phyloP scores from a whole-genome alignment of 2,888 invertebrate species.

The Masnerella sp. region DNA sequence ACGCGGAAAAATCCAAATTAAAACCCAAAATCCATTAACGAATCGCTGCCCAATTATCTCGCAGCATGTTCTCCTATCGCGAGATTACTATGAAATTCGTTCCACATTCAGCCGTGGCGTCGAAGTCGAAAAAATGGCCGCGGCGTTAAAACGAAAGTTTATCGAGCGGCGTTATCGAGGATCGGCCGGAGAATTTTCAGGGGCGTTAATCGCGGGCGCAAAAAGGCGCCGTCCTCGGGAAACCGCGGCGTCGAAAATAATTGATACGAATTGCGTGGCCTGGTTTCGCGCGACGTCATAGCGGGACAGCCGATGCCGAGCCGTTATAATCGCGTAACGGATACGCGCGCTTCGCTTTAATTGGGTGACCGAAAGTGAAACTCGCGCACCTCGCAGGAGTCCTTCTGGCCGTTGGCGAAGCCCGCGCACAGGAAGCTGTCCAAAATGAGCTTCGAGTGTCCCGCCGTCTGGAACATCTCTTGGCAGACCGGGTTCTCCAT shows the following conservation, averaged over 20 bases:
- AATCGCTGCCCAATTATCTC: too few relatives aligned
- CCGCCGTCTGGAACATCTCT: constrained; percentile 95
- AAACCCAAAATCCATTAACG: too few relatives aligned
- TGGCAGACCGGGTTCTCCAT: constrained; percentile 95
- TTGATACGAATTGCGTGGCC: constrained; percentile 53
- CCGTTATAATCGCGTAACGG: constrained; percentile 65
- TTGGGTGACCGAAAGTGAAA: constrained; percentile 57
- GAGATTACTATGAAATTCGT: too few relatives aligned
- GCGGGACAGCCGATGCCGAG: constrained; percentile 59
- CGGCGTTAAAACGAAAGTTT: constrained; percentile 8
- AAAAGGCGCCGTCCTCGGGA: constrained; percentile 13
- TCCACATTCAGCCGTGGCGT: too few relatives aligned
- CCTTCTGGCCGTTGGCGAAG: constrained; percentile 93
- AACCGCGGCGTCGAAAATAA: constrained; percentile 39
- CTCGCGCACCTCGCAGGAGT: constrained; percentile 90
- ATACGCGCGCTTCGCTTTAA: constrained; percentile 53
- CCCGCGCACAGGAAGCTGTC: constrained; percentile 95
- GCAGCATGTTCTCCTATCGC: too few relatives aligned
- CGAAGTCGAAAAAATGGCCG: too few relatives aligned
- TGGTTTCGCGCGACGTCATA: constrained; percentile 49
- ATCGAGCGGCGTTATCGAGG: background rate
- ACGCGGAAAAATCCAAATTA: too few relatives aligned
- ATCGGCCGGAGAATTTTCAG: too few relatives aligned
- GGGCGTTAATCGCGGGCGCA: background rate
- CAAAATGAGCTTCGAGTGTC: constrained; percentile 91